A percentile compares a stretch with the other conserved stretches of the same genome.
Conservation (phyloP, 2,113 vertebrate species). For the Python bivittatus region DNA sequence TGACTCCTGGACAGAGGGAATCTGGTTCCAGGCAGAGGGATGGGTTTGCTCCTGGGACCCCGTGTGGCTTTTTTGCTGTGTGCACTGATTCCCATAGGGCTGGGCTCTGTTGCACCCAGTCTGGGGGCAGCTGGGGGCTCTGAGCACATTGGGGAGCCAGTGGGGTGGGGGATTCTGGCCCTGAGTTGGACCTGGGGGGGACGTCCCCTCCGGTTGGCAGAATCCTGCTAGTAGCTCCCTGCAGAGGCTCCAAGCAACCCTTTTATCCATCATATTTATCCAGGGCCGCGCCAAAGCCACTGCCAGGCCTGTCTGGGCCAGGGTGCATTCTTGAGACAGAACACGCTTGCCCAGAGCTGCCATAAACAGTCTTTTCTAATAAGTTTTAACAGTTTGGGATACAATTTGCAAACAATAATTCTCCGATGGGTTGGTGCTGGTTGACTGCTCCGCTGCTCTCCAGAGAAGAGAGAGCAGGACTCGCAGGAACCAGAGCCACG, state of each 20-base stretch:
- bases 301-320: constrained; percentile 48
- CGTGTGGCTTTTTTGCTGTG: too few relatives aligned
- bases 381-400: constrained; percentile 59
- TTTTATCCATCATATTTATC: constrained; percentile 14
- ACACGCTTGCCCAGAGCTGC: constrained; percentile 57
- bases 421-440: constrained; percentile 55
- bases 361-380: constrained; percentile 63
- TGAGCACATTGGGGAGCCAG: background rate
- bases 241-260: constrained; percentile 38
- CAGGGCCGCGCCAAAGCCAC: constrained; percentile 44
- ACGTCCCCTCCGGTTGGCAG: constrained; percentile 4
- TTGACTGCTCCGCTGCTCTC: constrained; percentile 53
- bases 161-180: background rate
- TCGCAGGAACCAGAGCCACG: constrained; percentile 6
- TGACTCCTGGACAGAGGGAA: background rate
- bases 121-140: background rate
- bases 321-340: constrained; percentile 65
- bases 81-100: background rate
- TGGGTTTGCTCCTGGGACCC: background rate
- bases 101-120: background rate
- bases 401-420: constrained; percentile 65
- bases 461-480: constrained; percentile 45
- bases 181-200: background rate
- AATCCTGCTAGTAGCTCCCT: constrained; percentile 21
- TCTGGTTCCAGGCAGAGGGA: background rate